Evolutionary conservation across 2,113 vertebrate species (phyloP), one percentile per base, ranked within the genome.

Genomic region (Gobius niger): DNA sequence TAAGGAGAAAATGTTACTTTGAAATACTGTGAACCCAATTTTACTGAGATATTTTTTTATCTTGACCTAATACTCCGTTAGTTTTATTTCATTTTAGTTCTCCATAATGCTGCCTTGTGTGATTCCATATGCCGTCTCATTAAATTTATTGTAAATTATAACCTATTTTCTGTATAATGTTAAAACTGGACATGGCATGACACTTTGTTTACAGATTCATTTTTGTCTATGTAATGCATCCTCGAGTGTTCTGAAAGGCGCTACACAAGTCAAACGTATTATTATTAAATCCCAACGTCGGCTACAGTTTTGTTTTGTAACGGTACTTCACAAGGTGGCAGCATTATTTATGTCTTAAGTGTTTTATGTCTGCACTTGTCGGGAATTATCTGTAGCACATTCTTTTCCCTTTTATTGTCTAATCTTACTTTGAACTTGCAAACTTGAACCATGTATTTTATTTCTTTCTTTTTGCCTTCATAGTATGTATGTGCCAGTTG

Each of bases 11-110:
- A 60, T 44, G 24, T 42, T 78, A 77, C 65, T 82, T 71, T 65
- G 52, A 80, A 73, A 81, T 83, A 86, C 83, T 89, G 81, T 85
- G 85, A 88, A 81, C 59, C 77, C 42, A 57, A 72, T 83, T 77
- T 87, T 87, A 77, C 63, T 81, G 53, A 68, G 42, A 46, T 78
- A 65, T 84, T 18, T 0, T 10, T 69, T 63, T 57, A 11, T 65
- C 10, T 80, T 75, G 53, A 68, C 63, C 53, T 52, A 40, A 8
- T 69, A 52, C 47, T 83, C 40, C 40, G 5, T 40, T n/a, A 15
- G 57, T 60, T 60, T 60, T 60, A 60, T 15, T 40, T 12, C 54
- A 57, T 57, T 60, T 60, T 60, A 42, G 42, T 60, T 9, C 40
- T 42, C 40, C 15, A 42, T 60, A n/a, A 42, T 42, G 57, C 57